Conservation (phyloP, 2,888 invertebrate species). For the Imbricaverruca yamaguchii region DNA sequence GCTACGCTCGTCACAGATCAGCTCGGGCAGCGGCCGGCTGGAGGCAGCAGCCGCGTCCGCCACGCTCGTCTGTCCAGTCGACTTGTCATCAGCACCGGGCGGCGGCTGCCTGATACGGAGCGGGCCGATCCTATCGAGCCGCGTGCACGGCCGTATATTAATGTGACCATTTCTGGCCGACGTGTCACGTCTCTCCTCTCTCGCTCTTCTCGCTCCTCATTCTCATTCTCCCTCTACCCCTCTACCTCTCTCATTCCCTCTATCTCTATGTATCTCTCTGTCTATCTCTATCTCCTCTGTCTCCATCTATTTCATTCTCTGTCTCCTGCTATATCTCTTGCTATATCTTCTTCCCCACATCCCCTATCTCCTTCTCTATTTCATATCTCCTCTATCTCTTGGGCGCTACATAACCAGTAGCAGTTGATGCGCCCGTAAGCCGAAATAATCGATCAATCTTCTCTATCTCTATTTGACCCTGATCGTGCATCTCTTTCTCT, state of each 20-base stretch:
- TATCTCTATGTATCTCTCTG: background rate
- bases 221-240: constrained; percentile 7
- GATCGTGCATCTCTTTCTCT: background rate
- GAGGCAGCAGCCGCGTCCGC: background rate
- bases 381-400: too few species aligned
- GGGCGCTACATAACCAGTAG: too few species aligned
- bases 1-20: background rate
- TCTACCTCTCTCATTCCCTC: background rate
- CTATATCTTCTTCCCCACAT: too few species aligned
- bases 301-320: background rate
- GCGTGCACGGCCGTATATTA: constrained; percentile 9
- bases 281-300: background rate
- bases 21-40: too few species aligned
- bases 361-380: too few species aligned
- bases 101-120: background rate
- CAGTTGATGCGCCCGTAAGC: too few species aligned
- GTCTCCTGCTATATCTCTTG: background rate
- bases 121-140: background rate
- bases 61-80: background rate
- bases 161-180: background rate
- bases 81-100: constrained; percentile 1
- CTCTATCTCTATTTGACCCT: too few species aligned
- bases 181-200: background rate
- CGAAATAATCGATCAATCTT: too few species aligned
- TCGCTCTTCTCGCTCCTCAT: background rate